Conservation (phyloP, 1,140 invertebrate species). For the Coelopa frigida region DNA sequence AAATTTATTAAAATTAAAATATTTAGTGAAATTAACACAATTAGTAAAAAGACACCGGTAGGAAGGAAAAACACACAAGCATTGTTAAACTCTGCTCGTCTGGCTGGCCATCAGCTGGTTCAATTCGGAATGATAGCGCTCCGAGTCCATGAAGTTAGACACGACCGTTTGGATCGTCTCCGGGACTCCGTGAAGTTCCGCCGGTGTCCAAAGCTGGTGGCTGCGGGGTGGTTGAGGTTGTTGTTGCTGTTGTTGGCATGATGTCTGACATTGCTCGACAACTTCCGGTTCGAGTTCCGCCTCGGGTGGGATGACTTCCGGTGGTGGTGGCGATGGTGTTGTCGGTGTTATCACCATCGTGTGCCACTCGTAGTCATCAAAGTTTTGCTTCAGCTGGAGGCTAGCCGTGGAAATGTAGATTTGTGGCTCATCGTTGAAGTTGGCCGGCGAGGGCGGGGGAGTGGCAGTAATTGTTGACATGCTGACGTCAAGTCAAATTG, state of each 20-base stretch:
- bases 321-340: not conserved
- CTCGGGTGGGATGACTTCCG: not conserved
- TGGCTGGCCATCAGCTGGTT: slow-evolving; percentile 1
- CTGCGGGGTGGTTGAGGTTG: not conserved
- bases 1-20: too few relatives aligned
- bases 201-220: slow-evolving; percentile 4
- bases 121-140: slow-evolving; percentile 15
- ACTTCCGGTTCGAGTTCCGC: not conserved
- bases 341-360: slow-evolving; percentile 22
- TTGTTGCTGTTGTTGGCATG: too few relatives aligned
- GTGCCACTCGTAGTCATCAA: slow-evolving; percentile 27
- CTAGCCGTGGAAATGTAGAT: slow-evolving; percentile 25
- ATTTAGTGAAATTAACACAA: too few relatives aligned
- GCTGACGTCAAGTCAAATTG: slow-evolving; percentile 6
- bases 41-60: too few relatives aligned
- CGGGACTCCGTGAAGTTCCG: too few relatives aligned
- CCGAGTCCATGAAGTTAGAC: slow-evolving; percentile 12
- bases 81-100: too few relatives aligned
- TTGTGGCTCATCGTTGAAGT: slow-evolving; percentile 16
- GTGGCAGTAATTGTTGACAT: slow-evolving; percentile 19
- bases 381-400: slow-evolving; percentile 20
- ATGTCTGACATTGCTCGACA: not conserved
- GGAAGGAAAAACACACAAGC: too few relatives aligned
- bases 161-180: too few relatives aligned
- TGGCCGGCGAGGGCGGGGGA: slow-evolving; percentile 12